Percentiles rank a stretch among this genome's conserved stretches.
Conservation (phyloP, 2,113 vertebrate species). For the Anoura caudifer region DNA sequence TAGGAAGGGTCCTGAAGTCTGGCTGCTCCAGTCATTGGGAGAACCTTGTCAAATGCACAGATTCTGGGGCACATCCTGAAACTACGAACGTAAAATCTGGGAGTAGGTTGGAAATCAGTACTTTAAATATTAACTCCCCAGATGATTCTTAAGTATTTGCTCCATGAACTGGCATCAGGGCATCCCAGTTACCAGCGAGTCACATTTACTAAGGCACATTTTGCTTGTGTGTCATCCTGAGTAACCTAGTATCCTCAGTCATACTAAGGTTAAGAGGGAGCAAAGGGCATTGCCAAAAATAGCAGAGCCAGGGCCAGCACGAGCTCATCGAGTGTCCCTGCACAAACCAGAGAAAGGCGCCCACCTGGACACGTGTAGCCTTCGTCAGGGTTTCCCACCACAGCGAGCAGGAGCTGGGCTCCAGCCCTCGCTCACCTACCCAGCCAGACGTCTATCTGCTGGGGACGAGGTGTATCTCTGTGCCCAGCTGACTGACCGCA, state of each 20-base stretch:
- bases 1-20: neutral
- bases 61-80: neutral
- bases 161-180: neutral
- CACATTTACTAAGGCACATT: neutral
- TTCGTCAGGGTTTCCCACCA: neutral
- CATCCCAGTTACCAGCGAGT: neutral
- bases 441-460: neutral
- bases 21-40: neutral
- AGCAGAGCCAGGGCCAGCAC: neutral
- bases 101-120: neutral
- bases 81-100: neutral
- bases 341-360: neutral
- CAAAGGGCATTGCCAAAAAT: neutral
- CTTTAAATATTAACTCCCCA: neutral
- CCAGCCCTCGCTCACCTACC: neutral
- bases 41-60: neutral
- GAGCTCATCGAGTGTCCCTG: neutral
- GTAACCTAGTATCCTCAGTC: too few relatives aligned
- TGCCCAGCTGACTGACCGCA: neutral
- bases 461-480: neutral
- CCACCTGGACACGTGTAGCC: neutral
- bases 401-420: neutral
- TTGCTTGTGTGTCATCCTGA: neutral
- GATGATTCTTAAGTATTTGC: neutral
- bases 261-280: neutral